A percentile compares a stretch with the other conserved stretches of the same genome.
phyloP scores from a whole-genome alignment of 2,113 vertebrate genomes.

The Sceloporus tristichus region DNA sequence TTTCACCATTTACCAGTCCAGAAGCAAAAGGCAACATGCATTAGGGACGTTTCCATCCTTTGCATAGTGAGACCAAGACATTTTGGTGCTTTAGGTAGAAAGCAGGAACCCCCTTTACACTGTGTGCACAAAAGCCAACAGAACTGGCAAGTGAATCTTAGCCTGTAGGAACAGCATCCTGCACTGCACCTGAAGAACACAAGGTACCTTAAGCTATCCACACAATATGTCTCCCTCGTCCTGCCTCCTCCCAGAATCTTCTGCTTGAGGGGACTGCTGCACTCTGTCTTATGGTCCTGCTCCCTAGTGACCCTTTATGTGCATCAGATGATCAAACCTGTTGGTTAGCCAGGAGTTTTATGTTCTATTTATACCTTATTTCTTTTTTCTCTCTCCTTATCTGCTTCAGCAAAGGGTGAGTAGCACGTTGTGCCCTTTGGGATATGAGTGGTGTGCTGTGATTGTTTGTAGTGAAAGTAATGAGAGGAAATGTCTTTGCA shows the following conservation, averaged over 20 bases:
- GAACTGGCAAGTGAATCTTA: background rate
- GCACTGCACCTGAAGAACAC: background rate
- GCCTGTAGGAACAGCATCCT: background rate
- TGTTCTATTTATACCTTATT: background rate
- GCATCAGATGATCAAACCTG: background rate
- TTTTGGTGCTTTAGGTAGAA: background rate
- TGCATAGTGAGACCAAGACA: background rate
- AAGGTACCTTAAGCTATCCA: background rate
- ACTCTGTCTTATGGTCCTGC: background rate
- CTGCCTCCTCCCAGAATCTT: background rate
- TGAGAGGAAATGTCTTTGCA: accelerated
- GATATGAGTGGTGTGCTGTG: constrained; percentile 1
- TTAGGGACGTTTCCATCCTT: background rate
- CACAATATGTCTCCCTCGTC: too few relatives aligned
- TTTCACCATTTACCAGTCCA: background rate
- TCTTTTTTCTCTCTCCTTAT: constrained; percentile 50
- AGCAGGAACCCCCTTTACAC: background rate
- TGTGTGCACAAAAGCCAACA: background rate
- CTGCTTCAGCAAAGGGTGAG: constrained; percentile 74
- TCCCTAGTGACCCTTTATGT: accelerated
- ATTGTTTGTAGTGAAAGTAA: background rate
- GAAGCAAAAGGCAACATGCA: accelerated
- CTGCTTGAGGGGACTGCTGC: background rate
- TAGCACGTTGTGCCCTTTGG: background rate
- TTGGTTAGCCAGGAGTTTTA: background rate